Percentiles rank a stretch among this genome's conserved stretches.
These are phyloP conservation scores for Pissodes strobi DNA, from an alignment of 1,140 invertebrate species.

Conservation along the genomic window DNA sequence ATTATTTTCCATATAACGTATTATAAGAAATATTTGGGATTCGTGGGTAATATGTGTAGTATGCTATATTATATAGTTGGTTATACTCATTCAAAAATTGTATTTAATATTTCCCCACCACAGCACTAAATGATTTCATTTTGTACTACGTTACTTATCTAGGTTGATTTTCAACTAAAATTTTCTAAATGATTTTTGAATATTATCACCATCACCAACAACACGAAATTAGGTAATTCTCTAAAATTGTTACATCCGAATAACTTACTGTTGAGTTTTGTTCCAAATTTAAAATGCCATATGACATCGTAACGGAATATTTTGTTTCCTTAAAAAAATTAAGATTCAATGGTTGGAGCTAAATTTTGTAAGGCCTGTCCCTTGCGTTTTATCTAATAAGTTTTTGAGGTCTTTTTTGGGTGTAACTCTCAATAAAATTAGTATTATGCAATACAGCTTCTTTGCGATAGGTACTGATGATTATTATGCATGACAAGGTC, in stretches of 20 bases:
- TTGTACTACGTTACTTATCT: no score
- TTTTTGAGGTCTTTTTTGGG: neutral
- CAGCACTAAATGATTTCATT: no score
- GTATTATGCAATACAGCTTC: neutral
- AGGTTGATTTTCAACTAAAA: no score
- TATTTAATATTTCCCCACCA: no score
- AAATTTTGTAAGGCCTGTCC: neutral
- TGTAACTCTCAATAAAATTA: neutral
- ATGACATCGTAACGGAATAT: neutral
- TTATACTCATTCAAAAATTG: no score
- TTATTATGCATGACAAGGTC: neutral
- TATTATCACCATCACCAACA: no score
- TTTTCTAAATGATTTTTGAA: no score
- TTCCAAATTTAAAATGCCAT: neutral
- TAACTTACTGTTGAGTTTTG: no score
- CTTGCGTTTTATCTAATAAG: neutral
- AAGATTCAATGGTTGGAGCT: neutral
- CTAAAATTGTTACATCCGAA: neutral
- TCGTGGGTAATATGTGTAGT: conserved; percentile 14
- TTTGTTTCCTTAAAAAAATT: neutral
- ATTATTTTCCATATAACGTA: conserved; percentile 9
- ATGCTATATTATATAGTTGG: no score
- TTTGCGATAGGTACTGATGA: neutral
- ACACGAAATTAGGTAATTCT: neutral
- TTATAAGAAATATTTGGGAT: conserved; percentile 12